These are phyloP conservation scores for Dynastes tityus DNA, from an alignment of 2,888 invertebrate genomes.

Conservation along the genomic window DNA sequence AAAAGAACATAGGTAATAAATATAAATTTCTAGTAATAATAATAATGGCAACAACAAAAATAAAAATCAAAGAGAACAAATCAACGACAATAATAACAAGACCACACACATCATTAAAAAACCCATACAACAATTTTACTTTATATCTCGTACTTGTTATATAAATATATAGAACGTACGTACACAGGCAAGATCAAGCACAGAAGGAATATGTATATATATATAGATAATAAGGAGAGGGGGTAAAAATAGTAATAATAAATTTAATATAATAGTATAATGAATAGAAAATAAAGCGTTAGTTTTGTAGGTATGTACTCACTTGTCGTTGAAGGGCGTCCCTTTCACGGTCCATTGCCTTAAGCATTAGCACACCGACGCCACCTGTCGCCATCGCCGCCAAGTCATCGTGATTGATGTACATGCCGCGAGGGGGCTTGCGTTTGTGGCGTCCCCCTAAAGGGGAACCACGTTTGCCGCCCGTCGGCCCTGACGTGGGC, in stretches of 20 bases:
- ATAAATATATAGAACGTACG: background rate
- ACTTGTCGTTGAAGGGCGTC: conserved; percentile 97
- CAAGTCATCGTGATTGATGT: conserved; percentile 97
- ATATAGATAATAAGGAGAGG: conserved; percentile 2
- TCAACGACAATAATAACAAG: conserved; percentile 35
- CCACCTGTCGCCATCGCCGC: conserved; percentile 86
- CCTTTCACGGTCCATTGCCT: conserved; percentile 94
- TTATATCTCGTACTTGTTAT: conserved; percentile 15
- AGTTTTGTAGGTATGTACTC: conserved; percentile 72
- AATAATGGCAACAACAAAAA: background rate
- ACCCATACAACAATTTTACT: conserved; percentile 24
- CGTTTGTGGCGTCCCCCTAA: conserved; percentile 77
- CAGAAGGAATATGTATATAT: conserved; percentile 25
- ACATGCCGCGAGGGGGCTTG: conserved; percentile 96
- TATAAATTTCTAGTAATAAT: background rate
- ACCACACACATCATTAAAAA: conserved; percentile 39
- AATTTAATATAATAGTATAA: conserved; percentile 34
- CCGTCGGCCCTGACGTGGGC: conserved; percentile 82
- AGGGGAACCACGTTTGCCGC: conserved; percentile 73
- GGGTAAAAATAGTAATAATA: conserved; percentile 7
- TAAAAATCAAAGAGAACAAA: conserved; percentile 32
- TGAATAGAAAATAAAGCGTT: conserved; percentile 48
- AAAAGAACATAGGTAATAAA: conserved; percentile 22
- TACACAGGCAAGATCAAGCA: conserved; percentile 45
- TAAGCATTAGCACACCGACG: conserved; percentile 88